phyloP scores from a whole-genome alignment of 2,888 invertebrate genomes.

The Boloria selene region DNA sequence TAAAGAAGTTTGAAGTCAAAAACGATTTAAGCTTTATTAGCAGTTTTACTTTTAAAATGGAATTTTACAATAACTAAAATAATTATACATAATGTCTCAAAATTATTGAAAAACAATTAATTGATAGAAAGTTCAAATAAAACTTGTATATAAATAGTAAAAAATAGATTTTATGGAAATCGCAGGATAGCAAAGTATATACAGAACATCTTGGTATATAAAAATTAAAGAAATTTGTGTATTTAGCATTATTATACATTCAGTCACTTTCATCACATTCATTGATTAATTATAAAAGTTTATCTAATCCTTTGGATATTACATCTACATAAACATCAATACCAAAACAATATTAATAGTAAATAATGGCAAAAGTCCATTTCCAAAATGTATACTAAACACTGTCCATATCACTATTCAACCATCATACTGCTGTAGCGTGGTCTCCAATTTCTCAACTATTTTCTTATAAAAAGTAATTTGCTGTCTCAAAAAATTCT shows the following conservation, averaged over 20 bases:
- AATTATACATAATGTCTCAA: slow-evolving; percentile 61
- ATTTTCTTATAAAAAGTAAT: slow-evolving; percentile 95
- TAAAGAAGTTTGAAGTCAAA: slow-evolving; percentile 13
- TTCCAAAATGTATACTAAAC: slow-evolving; percentile 33
- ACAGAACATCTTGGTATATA: slow-evolving; percentile 53
- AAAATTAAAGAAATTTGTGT: slow-evolving; percentile 48
- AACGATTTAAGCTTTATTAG: slow-evolving; percentile 72
- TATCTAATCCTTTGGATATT: slow-evolving; percentile 60
- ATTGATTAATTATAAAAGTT: slow-evolving; percentile 56
- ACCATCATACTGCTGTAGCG: slow-evolving; percentile 73
- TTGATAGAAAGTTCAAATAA: slow-evolving; percentile 59
- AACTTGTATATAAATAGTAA: slow-evolving; percentile 53
- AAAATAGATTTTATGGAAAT: slow-evolving; percentile 55
- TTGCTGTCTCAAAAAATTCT: slow-evolving; percentile 92
- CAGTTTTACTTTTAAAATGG: slow-evolving; percentile 70
- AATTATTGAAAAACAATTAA: slow-evolving; percentile 59
- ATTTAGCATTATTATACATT: slow-evolving; percentile 51
- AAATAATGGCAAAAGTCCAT: slow-evolving; percentile 46
- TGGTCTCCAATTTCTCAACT: slow-evolving; percentile 86
- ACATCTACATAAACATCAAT: slow-evolving; percentile 44
- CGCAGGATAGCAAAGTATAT: slow-evolving; percentile 63
- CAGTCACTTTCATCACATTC: slow-evolving; percentile 73
- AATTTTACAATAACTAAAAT: slow-evolving; percentile 70
- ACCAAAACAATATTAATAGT: slow-evolving; percentile 39
- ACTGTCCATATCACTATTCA: slow-evolving; percentile 53